phyloP scores from a whole-genome alignment of 53 echinoderm and acorn worm species.

The Temnopleurus reevesii region DNA sequence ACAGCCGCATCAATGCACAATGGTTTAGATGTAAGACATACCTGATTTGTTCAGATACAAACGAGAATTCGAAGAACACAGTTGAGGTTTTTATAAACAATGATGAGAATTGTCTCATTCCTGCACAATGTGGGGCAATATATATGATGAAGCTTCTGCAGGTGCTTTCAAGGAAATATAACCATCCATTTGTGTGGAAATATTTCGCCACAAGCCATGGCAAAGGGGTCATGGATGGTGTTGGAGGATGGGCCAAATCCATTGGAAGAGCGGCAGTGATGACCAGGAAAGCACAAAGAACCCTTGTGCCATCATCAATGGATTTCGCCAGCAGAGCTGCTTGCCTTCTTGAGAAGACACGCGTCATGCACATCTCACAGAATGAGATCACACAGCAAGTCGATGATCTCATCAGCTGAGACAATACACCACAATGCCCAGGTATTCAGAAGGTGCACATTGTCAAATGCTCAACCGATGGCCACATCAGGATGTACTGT shows the following conservation, averaged over 20 bases:
- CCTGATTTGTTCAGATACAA: conserved; percentile 31
- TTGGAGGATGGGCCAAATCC: not conserved
- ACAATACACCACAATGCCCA: not conserved
- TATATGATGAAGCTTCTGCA: conserved; percentile 35
- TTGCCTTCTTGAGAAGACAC: not conserved
- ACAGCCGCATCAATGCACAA: not conserved
- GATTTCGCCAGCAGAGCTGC: not conserved
- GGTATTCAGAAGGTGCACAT: not conserved
- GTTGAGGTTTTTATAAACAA: not conserved
- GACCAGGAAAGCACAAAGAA: not conserved
- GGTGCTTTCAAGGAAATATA: not conserved
- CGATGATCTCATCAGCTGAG: not conserved
- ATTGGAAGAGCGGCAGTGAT: not conserved
- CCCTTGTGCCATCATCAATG: not conserved
- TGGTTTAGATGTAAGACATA: conserved; percentile 37
- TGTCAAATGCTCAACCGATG: not conserved
- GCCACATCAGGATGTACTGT: not conserved
- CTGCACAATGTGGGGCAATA: not conserved
- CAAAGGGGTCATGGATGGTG: not conserved
- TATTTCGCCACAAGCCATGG: not conserved
- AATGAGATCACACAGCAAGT: not conserved
- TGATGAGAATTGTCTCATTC: not conserved
- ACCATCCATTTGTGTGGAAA: not conserved
- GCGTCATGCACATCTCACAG: not conserved
- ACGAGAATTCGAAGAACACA: conserved; percentile 51